These are phyloP conservation scores for Antheraea assamensis DNA, from an alignment of 2,888 invertebrate species.

Conservation along the genomic window DNA sequence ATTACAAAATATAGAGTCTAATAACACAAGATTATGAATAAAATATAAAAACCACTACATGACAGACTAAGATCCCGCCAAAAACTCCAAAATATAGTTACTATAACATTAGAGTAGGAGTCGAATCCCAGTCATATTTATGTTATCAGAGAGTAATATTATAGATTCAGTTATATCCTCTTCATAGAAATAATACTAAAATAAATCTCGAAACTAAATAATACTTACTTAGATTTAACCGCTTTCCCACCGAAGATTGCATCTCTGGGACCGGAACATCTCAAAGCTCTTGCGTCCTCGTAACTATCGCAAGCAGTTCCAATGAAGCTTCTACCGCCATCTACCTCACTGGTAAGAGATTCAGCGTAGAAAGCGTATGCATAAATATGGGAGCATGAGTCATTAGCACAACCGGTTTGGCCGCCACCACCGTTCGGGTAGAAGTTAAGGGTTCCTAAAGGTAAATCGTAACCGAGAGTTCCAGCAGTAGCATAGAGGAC, in stretches of 20 bases:
- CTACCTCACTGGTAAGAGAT: constrained; percentile 48
- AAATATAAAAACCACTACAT: too few species aligned
- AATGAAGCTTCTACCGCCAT: constrained; percentile 50
- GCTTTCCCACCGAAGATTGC: constrained; percentile 58
- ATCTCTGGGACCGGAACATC: constrained; percentile 53
- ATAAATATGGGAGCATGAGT: constrained; percentile 56
- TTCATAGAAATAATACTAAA: neutral
- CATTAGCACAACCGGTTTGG: constrained; percentile 57
- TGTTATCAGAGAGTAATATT: neutral
- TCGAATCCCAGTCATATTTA: neutral
- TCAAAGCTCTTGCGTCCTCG: constrained; percentile 45
- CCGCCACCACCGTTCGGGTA: constrained; percentile 68
- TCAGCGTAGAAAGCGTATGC: constrained; percentile 64
- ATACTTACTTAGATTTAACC: constrained; percentile 52
- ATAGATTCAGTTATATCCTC: too few species aligned
- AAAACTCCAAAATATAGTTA: too few species aligned
- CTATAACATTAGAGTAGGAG: too few species aligned
- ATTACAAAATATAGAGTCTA: too few species aligned
- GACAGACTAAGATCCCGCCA: neutral
- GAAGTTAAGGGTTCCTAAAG: constrained; percentile 69
- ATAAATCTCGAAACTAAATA: neutral
- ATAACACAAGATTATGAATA: too few species aligned
- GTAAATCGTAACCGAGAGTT: constrained; percentile 59
- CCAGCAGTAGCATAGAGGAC: constrained; percentile 69
- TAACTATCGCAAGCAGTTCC: constrained; percentile 61